Conservation (phyloP, 2,888 invertebrate species). For the Spodoptera exigua region DNA sequence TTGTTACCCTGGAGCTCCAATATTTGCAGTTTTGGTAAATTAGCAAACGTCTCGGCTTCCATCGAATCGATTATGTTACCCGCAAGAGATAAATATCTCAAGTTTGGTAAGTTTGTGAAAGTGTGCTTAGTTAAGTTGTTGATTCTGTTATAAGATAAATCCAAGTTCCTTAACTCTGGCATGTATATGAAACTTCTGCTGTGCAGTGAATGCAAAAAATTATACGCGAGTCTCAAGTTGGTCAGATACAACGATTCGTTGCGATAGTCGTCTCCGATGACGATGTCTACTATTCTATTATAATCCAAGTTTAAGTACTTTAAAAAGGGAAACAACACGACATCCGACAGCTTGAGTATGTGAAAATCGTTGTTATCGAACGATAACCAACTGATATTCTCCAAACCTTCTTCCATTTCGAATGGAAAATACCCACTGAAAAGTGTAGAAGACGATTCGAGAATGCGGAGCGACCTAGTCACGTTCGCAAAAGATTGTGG, state of each 20-base stretch:
- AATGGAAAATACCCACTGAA: constrained; percentile 94
- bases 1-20: constrained; percentile 95
- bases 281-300: constrained; percentile 93
- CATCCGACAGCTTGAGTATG: constrained; percentile 91
- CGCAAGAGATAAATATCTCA: constrained; percentile 95
- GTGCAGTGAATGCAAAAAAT: constrained; percentile 92
- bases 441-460: constrained; percentile 96
- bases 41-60: constrained; percentile 92
- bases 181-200: constrained; percentile 92
- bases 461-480: constrained; percentile 92
- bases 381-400: constrained; percentile 94
- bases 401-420: constrained; percentile 92
- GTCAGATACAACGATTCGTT: constrained; percentile 92
- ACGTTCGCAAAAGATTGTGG: constrained; percentile 94
- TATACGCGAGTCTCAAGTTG: constrained; percentile 95
- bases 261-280: constrained; percentile 91
- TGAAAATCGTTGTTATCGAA: constrained; percentile 96
- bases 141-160: constrained; percentile 94
- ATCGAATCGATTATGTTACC: constrained; percentile 94
- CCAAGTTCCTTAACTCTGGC: constrained; percentile 93
- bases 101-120: constrained; percentile 93
- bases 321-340: constrained; percentile 91
- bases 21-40: constrained; percentile 93
- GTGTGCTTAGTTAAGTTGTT: constrained; percentile 91
- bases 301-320: constrained; percentile 96